These are phyloP conservation scores for Alcedo quadribrachys DNA, from an alignment of 2,797 vertebrate species.

Conservation along the genomic window DNA sequence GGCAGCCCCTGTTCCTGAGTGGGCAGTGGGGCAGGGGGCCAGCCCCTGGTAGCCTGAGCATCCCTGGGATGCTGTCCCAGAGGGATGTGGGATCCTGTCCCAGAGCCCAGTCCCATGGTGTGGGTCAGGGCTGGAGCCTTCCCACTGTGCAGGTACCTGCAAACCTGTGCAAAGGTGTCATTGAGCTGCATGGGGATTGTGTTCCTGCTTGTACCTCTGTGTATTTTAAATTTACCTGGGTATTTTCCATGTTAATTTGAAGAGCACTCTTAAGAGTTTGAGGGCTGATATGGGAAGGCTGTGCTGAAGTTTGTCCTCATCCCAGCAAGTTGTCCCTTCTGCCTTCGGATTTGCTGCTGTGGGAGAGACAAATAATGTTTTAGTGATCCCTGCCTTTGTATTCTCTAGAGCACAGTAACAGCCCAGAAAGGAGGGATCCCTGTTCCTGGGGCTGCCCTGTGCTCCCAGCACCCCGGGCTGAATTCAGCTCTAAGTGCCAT, in stretches of 20 bases:
- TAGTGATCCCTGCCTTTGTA: neutral
- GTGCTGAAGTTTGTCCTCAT: neutral
- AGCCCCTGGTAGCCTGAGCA: accelerated
- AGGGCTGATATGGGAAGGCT: no score
- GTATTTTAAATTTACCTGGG: neutral
- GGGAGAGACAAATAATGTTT: neutral
- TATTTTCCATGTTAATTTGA: neutral
- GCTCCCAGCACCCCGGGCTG: neutral
- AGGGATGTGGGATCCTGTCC: accelerated
- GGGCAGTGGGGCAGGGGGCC: neutral
- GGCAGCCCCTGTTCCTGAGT: accelerated
- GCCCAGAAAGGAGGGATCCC: accelerated
- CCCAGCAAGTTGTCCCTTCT: neutral
- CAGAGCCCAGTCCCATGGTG: accelerated
- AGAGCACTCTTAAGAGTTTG: neutral
- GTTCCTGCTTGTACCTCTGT: accelerated
- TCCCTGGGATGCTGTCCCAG: accelerated
- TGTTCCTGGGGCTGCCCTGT: neutral
- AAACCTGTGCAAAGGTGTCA: accelerated
- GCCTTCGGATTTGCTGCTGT: accelerated
- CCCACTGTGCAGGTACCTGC: accelerated
- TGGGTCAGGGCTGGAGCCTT: accelerated
- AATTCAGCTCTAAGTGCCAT: neutral
- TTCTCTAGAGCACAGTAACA: accelerated
- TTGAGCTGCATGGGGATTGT: neutral